Evolutionary conservation across 2,888 invertebrate species (phyloP), one percentile per base, ranked within the genome.

Genomic region (Drosophila flavopinicola): DNA sequence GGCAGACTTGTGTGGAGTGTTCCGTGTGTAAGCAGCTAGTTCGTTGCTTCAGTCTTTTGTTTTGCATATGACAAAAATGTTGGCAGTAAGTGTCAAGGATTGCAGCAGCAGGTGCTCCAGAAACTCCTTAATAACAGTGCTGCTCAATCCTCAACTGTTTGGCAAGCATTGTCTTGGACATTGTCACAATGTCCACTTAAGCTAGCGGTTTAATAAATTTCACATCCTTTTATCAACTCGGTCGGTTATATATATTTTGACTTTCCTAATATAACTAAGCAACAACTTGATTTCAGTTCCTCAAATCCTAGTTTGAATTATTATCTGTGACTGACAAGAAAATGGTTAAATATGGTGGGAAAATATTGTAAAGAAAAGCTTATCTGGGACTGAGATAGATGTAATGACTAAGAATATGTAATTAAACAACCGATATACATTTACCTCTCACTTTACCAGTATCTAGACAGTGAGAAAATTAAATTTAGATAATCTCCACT

Each of bases 1-100:
- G 53, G 41, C 45, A 41, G 29, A 20, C 27, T 39, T 27, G 9
- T 51, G 25, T 39, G 32, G 23, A 52, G 63, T 35, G 20, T 42
- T 47, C 47, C 33, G 15, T 24, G 15, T 9, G 44, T 17, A 15
- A 33, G 13, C 35, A 38, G 15, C 60, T 52, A 74, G 84, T 73
- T 86, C 42, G 84, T 65, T 66, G 68, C 66, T 56, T 58, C 35
- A 84, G 63, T 86, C 80, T 78, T 85, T 85, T 76, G 78, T 76
- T 80, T 78, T 73, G 53, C 78, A 80, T 80, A 80, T 77, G 80
- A 72, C 72, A 69, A 80, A 73, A 74, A 74, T 66, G 56, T 60
- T 67, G 60, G 59, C 65, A 72, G 64, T 58, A 23, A 45, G 66
- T 66, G 75, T 69, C 75, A 66, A 48, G 58, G 54, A 51, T 53